Percentiles rank a stretch among this genome's conserved stretches.
Conservation (phyloP, 2,113 vertebrate genomes). For the Talpa occidentalis region DNA sequence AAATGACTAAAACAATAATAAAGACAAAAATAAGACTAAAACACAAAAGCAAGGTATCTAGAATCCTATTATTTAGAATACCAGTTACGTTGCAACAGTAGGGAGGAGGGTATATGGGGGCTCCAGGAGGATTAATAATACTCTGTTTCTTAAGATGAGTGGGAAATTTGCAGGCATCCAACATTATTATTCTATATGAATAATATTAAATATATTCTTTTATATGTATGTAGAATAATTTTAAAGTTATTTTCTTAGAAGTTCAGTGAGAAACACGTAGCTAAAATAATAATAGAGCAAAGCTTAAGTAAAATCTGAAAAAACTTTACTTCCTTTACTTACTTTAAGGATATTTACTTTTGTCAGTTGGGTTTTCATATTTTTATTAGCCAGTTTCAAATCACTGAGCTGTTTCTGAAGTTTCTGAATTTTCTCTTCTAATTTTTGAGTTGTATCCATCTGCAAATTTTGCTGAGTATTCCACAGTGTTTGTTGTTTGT, state of each 20-base stretch:
- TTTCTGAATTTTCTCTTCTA: conserved; percentile 77
- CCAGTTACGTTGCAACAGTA: neutral
- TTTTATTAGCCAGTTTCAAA: conserved; percentile 79
- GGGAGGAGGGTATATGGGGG: neutral
- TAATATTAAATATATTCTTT: neutral
- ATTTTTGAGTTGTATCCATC: conserved; percentile 59
- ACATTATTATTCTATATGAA: conserved; percentile 5
- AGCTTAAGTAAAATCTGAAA: neutral
- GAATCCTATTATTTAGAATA: neutral
- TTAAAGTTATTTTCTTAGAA: neutral
- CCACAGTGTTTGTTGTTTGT: conserved; percentile 54
- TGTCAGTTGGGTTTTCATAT: conserved; percentile 78
- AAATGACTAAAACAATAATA: neutral
- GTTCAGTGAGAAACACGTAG: neutral
- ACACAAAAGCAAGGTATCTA: neutral
- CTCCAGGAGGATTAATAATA: neutral
- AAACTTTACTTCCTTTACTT: conserved; percentile 64
- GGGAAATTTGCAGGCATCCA: neutral
- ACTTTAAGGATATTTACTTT: conserved; percentile 80
- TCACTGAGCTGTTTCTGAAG: conserved; percentile 80
- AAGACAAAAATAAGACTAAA: conserved; percentile 19
- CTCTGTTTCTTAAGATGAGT: neutral
- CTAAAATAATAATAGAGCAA: neutral
- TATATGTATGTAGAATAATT: neutral
- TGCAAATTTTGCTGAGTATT: conserved; percentile 66